Base-by-base conservation (phyloP, 2,888 invertebrate species). In the Fragum fragum region DNA sequence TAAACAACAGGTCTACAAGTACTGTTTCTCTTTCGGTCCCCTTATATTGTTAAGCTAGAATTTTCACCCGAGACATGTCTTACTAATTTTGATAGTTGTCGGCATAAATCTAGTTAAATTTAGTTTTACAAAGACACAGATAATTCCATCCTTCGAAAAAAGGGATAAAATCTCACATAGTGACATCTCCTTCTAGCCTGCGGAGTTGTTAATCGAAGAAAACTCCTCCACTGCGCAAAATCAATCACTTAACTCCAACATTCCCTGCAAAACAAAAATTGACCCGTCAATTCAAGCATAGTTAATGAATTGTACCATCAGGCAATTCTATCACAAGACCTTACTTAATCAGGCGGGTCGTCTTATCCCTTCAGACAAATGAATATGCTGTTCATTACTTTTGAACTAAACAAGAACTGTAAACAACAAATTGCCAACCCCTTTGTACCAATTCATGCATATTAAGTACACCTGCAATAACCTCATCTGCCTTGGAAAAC, bases 261-360 rank as follows among this genome's bases (percentile, higher is more conserved):
- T n/a, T 16, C 47, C 47, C 47, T 16, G 7, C 47, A 47, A 47
- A 47, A 47, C 47, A 47, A 47, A 47, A 47, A 47, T 47, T 47
- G 47, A 47, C 47, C 47, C 14, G 47, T 47, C 47, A 47, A 47
- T 47, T 47, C 14, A 47, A 47, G 47, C 14, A 16, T 16, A 47
- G 47, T 47, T 5, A 16, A 47, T 47, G 47, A 47, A 47, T 47
- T 47, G 14, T 47, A 47, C 47, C 16, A 47, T 47, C 14, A 47
- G 47, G 47, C 47, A 47, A 47, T 47, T 47, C 47, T 47, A 47
- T 47, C 47, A 47, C 47, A 47, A 47, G 47, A 47, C 47, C 18
- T n/a, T 47, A 47, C 47, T 47, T 9, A 47, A 14, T 47, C 5
- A 47, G 47, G 16, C 47, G 14, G 47, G 47, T 9, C 47, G 47